Evolutionary conservation across 1,140 invertebrate genomes (phyloP).

Genomic region (Cydia splendana): DNA sequence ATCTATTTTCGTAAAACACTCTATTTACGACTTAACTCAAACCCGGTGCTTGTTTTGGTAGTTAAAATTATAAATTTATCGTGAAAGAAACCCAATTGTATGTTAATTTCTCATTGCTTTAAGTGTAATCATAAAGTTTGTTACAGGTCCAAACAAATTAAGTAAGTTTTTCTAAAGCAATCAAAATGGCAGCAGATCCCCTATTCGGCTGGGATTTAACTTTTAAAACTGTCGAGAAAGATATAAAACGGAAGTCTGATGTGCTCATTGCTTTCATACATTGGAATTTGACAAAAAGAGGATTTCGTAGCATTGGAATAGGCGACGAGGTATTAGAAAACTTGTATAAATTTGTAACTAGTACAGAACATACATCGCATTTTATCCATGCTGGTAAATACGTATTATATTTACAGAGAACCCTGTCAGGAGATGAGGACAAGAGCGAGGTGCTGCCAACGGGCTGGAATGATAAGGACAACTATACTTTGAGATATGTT

Average conservation of each 20-base stretch:
- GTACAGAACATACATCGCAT: slow-evolving; percentile 16
- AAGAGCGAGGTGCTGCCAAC: slow-evolving; percentile 85
- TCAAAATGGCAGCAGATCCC: slow-evolving; percentile 62
- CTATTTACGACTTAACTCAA: background rate
- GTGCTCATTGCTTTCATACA: slow-evolving; percentile 85
- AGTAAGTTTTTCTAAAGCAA: slow-evolving; percentile 34
- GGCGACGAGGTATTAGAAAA: slow-evolving; percentile 83
- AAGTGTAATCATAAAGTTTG: background rate
- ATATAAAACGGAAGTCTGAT: slow-evolving; percentile 85
- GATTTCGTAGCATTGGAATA: slow-evolving; percentile 86
- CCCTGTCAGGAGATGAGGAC: slow-evolving; percentile 81
- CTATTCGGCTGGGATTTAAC: slow-evolving; percentile 89
- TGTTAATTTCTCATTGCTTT: background rate
- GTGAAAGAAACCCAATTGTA: background rate
- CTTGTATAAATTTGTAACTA: slow-evolving; percentile 1
- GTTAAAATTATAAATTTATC: background rate
- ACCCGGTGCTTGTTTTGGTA: slow-evolving; percentile 8
- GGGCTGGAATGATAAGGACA: slow-evolving; percentile 83
- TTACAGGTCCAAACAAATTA: slow-evolving; percentile 6
- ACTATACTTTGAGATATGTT: slow-evolving; percentile 85
- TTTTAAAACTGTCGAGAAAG: slow-evolving; percentile 81
- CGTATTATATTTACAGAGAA: slow-evolving; percentile 78
- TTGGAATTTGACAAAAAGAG: slow-evolving; percentile 85
- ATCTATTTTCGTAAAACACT: background rate
- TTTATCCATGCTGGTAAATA: background rate